A percentile compares a stretch with the other conserved stretches of the same genome.
phyloP scores from a whole-genome alignment of 1,140 invertebrate genomes.

The Eciton burchellii region DNA sequence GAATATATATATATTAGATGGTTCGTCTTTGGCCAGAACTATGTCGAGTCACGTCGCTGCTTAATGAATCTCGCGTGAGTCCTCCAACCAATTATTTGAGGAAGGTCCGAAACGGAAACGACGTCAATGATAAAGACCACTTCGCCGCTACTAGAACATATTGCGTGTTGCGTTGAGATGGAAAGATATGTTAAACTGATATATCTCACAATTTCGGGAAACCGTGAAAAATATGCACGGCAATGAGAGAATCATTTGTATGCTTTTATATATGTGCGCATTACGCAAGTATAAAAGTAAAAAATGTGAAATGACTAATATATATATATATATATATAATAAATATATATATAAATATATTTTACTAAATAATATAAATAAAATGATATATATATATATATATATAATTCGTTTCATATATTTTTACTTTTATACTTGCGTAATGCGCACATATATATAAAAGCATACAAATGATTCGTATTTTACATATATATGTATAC shows the following conservation, averaged over 20 bases:
- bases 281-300: not conserved
- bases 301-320: too few relatives aligned
- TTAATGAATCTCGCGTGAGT: slow-evolving; percentile 67
- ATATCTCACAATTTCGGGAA: not conserved
- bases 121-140: slow-evolving; percentile 40
- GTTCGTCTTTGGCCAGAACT: slow-evolving; percentile 27
- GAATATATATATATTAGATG: slow-evolving; percentile 6
- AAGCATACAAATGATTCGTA: too few relatives aligned
- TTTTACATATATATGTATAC: too few relatives aligned
- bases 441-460: not conserved
- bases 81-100: slow-evolving; percentile 61
- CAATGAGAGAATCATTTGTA: too few relatives aligned
- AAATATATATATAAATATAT: too few relatives aligned
- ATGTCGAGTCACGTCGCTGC: slow-evolving; percentile 14
- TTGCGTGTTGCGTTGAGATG: not conserved
- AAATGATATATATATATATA: too few relatives aligned
- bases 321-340: too few relatives aligned
- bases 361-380: too few relatives aligned
- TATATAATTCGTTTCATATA: too few relatives aligned
- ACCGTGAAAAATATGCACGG: not conserved
- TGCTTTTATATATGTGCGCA: not conserved
- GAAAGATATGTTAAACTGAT: not conserved
- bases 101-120: slow-evolving; percentile 59
- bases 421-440: not conserved
- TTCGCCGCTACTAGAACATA: not conserved